These are phyloP conservation scores for Coilia nasus DNA, from an alignment of 2,797 vertebrate genomes.

Conservation along the genomic window DNA sequence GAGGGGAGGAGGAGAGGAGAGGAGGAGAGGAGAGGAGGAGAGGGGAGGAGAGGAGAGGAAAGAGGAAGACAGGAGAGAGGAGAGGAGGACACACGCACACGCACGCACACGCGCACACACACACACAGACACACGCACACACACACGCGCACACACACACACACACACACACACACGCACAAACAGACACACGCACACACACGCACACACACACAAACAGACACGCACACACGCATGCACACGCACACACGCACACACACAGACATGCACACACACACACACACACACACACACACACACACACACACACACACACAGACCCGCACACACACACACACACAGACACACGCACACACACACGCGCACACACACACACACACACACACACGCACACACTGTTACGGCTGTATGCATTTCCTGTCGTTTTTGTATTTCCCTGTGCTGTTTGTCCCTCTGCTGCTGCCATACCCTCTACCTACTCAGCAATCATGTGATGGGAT, in stretches of 20 bases:
- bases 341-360: neutral
- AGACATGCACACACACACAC: constrained; percentile 42
- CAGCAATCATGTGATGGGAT: too few species aligned
- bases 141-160: neutral
- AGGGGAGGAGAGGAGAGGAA: too few species aligned
- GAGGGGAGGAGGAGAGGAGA: too few species aligned
- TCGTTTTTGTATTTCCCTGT: too few species aligned
- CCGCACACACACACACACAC: constrained; percentile 29
- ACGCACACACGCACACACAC: constrained; percentile 9
- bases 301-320: constrained; percentile 27
- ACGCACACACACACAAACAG: too few species aligned
- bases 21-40: too few species aligned
- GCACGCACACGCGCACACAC: constrained; percentile 37
- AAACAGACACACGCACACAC: constrained; percentile 33
- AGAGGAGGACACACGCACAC: constrained; percentile 44
- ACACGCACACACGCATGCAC: neutral
- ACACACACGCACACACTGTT: too few species aligned
- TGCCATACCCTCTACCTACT: too few species aligned
- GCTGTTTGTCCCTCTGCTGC: too few species aligned
- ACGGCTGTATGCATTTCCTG: too few species aligned
- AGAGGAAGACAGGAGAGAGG: too few species aligned
- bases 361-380: neutral
- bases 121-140: constrained; percentile 12
- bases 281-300: constrained; percentile 14
- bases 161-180: constrained; percentile 3